phyloP scores from a whole-genome alignment of 2,113 vertebrate genomes.

The Taxidea taxus region DNA sequence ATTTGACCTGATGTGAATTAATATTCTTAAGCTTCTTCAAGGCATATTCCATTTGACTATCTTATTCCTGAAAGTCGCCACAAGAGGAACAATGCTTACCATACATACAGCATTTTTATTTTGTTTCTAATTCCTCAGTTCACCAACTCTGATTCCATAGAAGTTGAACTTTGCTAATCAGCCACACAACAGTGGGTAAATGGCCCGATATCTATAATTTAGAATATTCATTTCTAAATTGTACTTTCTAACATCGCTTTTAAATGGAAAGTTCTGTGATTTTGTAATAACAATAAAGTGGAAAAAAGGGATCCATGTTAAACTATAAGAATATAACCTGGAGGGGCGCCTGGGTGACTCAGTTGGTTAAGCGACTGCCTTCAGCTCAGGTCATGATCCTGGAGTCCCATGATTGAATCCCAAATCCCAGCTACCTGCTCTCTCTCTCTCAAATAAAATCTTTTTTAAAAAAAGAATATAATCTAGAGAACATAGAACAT shows the following conservation, averaged over 20 bases:
- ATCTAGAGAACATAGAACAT: not conserved
- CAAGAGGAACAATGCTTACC: not conserved
- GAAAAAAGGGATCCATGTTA: not conserved
- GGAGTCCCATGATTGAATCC: no score
- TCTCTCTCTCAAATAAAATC: no score
- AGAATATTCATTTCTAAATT: not conserved
- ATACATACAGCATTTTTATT: not conserved
- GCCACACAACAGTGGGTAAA: not conserved
- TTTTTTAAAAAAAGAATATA: not conserved
- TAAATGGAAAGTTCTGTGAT: not conserved
- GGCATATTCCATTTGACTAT: not conserved
- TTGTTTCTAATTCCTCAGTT: not conserved
- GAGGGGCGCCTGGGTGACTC: no score
- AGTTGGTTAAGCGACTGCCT: no score
- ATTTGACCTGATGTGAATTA: constrained; percentile 25
- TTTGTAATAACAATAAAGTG: not conserved
- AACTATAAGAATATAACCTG: not conserved
- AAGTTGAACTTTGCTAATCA: constrained; percentile 18
- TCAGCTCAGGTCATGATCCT: no score
- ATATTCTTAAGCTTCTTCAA: constrained; percentile 9
- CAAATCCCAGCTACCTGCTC: no score
- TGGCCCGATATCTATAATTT: not conserved
- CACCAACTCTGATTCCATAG: not conserved
- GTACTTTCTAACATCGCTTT: not conserved
- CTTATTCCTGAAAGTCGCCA: not conserved